phyloP scores from a whole-genome alignment of 2,113 vertebrate genomes.

The Melanerpes aurifrons region DNA sequence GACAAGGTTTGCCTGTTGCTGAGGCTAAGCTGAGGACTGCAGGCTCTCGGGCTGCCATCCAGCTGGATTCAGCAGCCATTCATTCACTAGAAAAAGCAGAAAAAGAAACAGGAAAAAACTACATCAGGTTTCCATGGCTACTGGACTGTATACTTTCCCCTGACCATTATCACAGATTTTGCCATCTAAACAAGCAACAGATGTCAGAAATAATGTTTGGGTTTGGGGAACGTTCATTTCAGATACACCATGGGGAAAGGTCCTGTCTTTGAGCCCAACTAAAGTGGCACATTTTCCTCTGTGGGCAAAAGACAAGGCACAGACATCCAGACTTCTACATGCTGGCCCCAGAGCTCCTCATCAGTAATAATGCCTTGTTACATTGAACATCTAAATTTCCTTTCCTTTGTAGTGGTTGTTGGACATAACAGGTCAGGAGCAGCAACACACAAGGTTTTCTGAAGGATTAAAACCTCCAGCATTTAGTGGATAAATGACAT shows the following conservation, averaged over 20 bases:
- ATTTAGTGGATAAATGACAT: neutral
- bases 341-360: neutral
- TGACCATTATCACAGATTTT: slow-evolving; percentile 60
- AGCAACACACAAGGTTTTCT: neutral
- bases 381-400: neutral
- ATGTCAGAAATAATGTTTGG: slow-evolving; percentile 45
- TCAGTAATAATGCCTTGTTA: neutral
- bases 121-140: slow-evolving; percentile 68
- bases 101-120: slow-evolving; percentile 66
- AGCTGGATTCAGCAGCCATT: slow-evolving; percentile 27
- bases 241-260: neutral
- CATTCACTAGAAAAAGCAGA: slow-evolving; percentile 53
- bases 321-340: neutral
- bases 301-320: neutral
- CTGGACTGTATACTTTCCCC: slow-evolving; percentile 60
- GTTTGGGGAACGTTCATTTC: neutral
- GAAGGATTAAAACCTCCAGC: neutral
- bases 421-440: neutral
- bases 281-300: neutral
- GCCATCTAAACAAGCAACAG: slow-evolving; percentile 69
- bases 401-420: neutral
- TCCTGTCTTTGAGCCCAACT: neutral
- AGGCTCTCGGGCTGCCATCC: slow-evolving; percentile 19
- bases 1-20: neutral
- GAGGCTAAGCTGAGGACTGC: slow-evolving; percentile 8